Conservation (phyloP, 2,888 invertebrate species). For the Crematogaster levior region DNA sequence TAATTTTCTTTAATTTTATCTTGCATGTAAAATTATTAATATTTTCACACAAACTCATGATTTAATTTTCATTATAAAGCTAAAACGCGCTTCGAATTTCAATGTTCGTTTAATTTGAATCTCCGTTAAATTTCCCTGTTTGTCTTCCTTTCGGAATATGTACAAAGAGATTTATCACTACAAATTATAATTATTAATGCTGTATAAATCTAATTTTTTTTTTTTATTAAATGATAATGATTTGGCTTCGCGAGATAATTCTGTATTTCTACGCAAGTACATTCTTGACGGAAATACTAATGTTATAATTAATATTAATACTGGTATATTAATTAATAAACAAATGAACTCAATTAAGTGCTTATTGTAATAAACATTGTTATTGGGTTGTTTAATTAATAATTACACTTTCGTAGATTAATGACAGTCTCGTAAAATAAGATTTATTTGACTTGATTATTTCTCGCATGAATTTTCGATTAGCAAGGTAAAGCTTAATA, state of each 20-base stretch:
- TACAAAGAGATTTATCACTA: background rate
- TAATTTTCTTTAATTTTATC: no score
- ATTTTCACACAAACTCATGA: background rate
- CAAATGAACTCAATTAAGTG: background rate
- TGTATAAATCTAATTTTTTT: background rate
- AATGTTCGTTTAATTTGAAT: background rate
- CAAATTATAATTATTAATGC: background rate
- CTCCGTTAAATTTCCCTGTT: background rate
- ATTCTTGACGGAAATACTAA: background rate
- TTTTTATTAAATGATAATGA: constrained; percentile 1
- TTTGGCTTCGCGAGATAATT: background rate
- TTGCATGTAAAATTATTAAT: background rate
- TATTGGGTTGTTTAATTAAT: constrained; percentile 18
- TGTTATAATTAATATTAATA: background rate
- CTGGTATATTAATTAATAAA: constrained; percentile 7
- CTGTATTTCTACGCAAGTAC: background rate
- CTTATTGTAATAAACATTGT: constrained; percentile 8
- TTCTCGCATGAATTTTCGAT: constrained; percentile 11
- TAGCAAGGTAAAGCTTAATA: constrained; percentile 7
- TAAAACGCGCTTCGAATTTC: background rate
- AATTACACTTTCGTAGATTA: background rate
- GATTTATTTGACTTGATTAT: constrained; percentile 6
- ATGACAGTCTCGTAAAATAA: constrained; percentile 10
- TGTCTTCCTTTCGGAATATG: background rate
- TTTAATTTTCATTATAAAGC: background rate